Evolutionary conservation across 2,113 vertebrate species (phyloP), one percentile per base, ranked within the genome.

Genomic region (Ictalurus furcatus): DNA sequence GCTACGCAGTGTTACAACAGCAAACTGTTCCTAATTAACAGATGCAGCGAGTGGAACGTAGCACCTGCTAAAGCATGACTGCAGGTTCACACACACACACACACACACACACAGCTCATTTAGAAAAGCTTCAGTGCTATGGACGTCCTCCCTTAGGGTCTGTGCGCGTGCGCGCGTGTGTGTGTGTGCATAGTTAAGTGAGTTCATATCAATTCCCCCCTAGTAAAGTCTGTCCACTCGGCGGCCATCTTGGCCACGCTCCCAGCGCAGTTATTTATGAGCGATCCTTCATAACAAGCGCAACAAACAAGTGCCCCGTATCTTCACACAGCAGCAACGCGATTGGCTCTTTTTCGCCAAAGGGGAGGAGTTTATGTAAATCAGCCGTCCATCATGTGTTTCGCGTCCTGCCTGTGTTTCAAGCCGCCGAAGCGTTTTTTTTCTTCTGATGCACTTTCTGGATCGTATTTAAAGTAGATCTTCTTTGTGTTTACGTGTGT

Each of bases 11-110:
- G 84, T 91, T 92, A 69, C 93, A 92, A 82, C 88, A 85, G 74
- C 79, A 92, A 90, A 85, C 92, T 94, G 92, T 92, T 94, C 93
- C 93, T 95, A 95, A 95, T 96, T 95, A 96, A 95, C 93, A 93
- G 93, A 93, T 89, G 93, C 94, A 95, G 92, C 88, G 89, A 93
- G 92, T 94, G 94, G 94, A 95, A 95, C 95, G 92, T 85, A 92
- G 92, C 94, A 95, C 94, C 94, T 95, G 95, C 93, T 95, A 91
- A 90, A 88, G 91, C 92, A 91, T 90, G 93, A 91, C 93, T 92
- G 93, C 92, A 92, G 92, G 91, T 91, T 91, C 86, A 88, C 90
- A 91, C 88, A 91, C 89, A 90, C 90, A 76, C 21, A 52, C 83
- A 88, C 85, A 87, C 34, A 82, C 91, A 91, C 89, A 93, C 87